Evolutionary conservation across 2,113 vertebrate species (phyloP).

Genomic region (Microtus montanus): DNA sequence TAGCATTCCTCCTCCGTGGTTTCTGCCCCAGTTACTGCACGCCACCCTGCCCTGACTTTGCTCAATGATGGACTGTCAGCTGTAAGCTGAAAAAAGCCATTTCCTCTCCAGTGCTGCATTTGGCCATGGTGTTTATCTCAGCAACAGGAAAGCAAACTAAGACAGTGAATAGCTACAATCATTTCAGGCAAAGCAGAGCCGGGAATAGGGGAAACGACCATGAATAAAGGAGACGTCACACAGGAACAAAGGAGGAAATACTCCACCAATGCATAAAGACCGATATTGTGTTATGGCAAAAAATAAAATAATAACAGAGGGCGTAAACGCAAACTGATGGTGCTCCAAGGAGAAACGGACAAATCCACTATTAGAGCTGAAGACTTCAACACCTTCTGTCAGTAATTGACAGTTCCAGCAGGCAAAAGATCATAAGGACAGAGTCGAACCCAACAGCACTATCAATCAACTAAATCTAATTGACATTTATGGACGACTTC

Average conservation of each 20-base stretch:
- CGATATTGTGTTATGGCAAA: accelerated
- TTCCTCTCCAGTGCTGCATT: not conserved
- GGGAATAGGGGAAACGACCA: not conserved
- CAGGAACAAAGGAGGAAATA: not conserved
- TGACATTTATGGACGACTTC: conserved; percentile 47
- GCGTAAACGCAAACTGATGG: not conserved
- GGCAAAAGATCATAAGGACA: not conserved
- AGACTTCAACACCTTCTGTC: accelerated
- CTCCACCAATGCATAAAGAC: not conserved
- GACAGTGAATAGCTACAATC: not conserved
- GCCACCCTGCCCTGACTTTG: not conserved
- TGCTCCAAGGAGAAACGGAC: not conserved
- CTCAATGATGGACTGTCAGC: not conserved
- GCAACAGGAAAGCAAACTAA: not conserved
- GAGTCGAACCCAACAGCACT: not conserved
- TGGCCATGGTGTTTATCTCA: not conserved
- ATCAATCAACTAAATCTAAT: conserved; percentile 12
- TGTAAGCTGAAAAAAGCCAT: not conserved
- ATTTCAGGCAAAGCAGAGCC: not conserved
- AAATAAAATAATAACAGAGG: not conserved
- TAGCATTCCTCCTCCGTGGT: too few species aligned
- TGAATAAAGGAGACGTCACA: accelerated
- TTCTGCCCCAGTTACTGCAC: not conserved
- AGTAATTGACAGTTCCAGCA: not conserved
- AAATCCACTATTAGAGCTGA: accelerated